These are phyloP conservation scores for Microtus ochrogaster DNA, from an alignment of 2,113 vertebrate genomes.

Conservation along the genomic window DNA sequence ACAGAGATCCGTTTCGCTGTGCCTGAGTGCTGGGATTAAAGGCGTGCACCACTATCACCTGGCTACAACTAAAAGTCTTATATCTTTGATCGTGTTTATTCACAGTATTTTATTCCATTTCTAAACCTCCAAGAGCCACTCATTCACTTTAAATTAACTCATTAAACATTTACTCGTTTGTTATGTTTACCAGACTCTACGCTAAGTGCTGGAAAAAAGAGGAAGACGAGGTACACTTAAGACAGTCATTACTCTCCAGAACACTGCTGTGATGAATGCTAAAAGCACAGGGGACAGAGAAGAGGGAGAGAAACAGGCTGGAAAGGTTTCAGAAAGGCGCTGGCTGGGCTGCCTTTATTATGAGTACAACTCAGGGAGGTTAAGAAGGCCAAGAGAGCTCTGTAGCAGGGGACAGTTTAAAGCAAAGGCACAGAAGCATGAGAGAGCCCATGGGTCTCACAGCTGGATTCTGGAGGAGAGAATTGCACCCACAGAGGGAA, in stretches of 20 bases:
- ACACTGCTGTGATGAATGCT: neutral
- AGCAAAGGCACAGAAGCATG: neutral
- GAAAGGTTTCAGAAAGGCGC: constrained; percentile 15
- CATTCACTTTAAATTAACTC: constrained; percentile 55
- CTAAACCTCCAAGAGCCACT: constrained; percentile 40
- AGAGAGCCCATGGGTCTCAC: neutral
- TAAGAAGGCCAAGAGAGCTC: neutral
- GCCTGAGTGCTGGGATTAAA: neutral
- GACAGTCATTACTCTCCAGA: neutral
- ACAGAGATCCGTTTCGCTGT: neutral
- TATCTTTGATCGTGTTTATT: constrained; percentile 3
- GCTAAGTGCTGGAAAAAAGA: constrained; percentile 13
- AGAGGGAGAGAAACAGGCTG: neutral
- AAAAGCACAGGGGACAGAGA: neutral
- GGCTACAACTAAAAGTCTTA: constrained; percentile 23
- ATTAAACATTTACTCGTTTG: constrained; percentile 52
- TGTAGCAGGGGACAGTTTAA: neutral
- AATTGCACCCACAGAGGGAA: constrained; percentile 40
- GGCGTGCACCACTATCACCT: neutral
- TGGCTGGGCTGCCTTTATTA: neutral
- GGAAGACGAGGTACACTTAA: constrained; percentile 9
- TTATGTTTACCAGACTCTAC: neutral
- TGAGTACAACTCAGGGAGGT: neutral
- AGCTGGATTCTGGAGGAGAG: neutral
- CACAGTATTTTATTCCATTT: constrained; percentile 45